Evolutionary conservation across 30 jellyfish, hydroid and myxozoan genomes (phyloP).

Genomic region (Aurelia coerulea): DNA sequence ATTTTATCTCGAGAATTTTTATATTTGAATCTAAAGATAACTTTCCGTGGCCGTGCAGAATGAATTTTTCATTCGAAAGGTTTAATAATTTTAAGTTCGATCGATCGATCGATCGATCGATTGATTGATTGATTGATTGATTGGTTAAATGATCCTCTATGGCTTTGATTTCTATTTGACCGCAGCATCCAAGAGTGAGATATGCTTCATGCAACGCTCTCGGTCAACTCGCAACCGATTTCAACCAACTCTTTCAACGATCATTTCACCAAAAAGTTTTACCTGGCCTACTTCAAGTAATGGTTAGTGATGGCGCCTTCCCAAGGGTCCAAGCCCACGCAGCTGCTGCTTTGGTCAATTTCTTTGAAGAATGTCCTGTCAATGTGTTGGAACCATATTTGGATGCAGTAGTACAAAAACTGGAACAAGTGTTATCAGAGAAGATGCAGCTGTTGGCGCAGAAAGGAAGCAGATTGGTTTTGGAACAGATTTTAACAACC

Average conservation of each 20-base stretch:
- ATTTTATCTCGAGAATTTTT: too few relatives aligned
- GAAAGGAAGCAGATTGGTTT: conserved; percentile 86
- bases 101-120: too few relatives aligned
- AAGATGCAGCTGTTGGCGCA: conserved; percentile 90
- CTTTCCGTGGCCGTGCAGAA: too few relatives aligned
- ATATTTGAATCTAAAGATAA: too few relatives aligned
- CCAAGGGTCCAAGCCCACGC: conserved; percentile 99
- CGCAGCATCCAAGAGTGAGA: conserved; percentile 95
- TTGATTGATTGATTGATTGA: too few relatives aligned
- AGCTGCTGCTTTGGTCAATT: conserved; percentile 99
- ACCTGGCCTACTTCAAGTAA: conserved; percentile 80
- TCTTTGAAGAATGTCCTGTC: conserved; percentile 98
- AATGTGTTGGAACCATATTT: conserved; percentile 94
- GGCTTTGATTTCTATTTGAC: background rate
- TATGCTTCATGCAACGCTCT: conserved; percentile 99
- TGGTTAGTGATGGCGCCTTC: conserved; percentile 82
- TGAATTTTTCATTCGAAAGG: too few relatives aligned
- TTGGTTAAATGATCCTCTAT: too few relatives aligned
- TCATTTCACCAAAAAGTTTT: conserved; percentile 87
- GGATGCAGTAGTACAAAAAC: conserved; percentile 89
- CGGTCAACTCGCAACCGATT: conserved; percentile 99
- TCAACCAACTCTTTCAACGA: conserved; percentile 82
- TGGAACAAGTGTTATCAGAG: conserved; percentile 87
- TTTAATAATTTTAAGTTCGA: too few relatives aligned
- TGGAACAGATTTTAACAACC: conserved; percentile 95